Percentiles rank a stretch among this genome's conserved stretches.
Evolutionary conservation across 2,797 vertebrate species (phyloP).

Genomic region (Miichthys miiuy): DNA sequence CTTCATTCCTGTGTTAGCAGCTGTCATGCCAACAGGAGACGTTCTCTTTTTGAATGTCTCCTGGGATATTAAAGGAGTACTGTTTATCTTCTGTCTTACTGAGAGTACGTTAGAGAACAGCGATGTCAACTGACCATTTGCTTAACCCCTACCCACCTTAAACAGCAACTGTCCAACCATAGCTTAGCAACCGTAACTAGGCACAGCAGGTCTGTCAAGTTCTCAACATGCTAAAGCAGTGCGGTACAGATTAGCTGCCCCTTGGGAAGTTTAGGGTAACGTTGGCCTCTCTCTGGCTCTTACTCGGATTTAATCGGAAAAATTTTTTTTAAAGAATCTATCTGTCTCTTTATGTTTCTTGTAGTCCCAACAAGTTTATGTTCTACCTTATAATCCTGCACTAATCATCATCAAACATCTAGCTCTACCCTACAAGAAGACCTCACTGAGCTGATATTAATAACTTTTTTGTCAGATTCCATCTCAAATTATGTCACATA

Average conservation of each 20-base stretch:
- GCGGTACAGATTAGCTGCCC: background rate
- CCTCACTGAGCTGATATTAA: too few relatives aligned
- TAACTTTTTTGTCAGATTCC: too few relatives aligned
- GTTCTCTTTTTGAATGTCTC: background rate
- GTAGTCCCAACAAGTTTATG: too few relatives aligned
- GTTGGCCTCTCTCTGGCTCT: too few relatives aligned
- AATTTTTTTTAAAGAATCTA: too few relatives aligned
- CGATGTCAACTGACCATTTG: background rate
- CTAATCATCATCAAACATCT: too few relatives aligned
- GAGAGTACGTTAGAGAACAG: background rate
- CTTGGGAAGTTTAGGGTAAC: too few relatives aligned
- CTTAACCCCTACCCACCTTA: background rate
- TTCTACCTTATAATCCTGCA: too few relatives aligned
- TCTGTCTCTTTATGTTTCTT: too few relatives aligned
- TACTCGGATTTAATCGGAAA: too few relatives aligned
- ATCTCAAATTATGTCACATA: too few relatives aligned
- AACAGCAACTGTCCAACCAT: background rate
- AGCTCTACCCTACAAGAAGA: too few relatives aligned
- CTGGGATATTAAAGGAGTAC: background rate
- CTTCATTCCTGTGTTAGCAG: background rate
- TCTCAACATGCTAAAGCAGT: background rate
- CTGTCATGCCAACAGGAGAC: background rate
- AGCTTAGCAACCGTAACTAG: background rate
- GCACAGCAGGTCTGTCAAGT: background rate
- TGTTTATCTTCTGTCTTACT: background rate